Conservation (phyloP, 2,113 vertebrate genomes). For the Petrocephalus zakoni region DNA sequence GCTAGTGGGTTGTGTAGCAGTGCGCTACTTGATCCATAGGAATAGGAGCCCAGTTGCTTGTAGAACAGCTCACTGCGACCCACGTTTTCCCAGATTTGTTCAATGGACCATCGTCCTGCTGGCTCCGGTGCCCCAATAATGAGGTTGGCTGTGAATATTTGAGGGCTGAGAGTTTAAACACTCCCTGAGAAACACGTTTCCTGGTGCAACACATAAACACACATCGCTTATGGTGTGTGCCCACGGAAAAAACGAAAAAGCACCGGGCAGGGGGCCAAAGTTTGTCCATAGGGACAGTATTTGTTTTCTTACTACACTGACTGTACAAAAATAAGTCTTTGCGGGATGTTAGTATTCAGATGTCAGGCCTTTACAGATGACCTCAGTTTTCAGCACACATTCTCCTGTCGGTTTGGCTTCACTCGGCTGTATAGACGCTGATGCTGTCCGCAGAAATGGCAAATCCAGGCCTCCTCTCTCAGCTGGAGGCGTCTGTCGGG, state of each 20-base stretch:
- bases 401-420: background rate
- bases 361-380: background rate
- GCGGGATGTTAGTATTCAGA: background rate
- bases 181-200: constrained; percentile 12
- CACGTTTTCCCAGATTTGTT: background rate
- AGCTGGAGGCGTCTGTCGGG: background rate
- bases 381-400: background rate
- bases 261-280: background rate
- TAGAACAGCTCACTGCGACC: background rate
- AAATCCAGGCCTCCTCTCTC: background rate
- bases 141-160: background rate
- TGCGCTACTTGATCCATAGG: background rate
- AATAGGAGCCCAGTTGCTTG: background rate
- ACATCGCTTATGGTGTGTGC: background rate
- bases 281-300: background rate
- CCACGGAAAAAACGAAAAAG: background rate
- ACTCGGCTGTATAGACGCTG: too few species aligned
- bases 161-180: background rate
- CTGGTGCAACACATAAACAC: background rate
- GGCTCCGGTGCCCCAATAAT: background rate
- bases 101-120: background rate
- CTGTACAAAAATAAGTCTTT: background rate
- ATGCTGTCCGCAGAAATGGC: background rate
- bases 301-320: background rate
- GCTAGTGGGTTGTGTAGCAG: background rate